Base-by-base conservation (phyloP, 1,140 invertebrate genomes). In the Chrysomallon squamiferum region DNA sequence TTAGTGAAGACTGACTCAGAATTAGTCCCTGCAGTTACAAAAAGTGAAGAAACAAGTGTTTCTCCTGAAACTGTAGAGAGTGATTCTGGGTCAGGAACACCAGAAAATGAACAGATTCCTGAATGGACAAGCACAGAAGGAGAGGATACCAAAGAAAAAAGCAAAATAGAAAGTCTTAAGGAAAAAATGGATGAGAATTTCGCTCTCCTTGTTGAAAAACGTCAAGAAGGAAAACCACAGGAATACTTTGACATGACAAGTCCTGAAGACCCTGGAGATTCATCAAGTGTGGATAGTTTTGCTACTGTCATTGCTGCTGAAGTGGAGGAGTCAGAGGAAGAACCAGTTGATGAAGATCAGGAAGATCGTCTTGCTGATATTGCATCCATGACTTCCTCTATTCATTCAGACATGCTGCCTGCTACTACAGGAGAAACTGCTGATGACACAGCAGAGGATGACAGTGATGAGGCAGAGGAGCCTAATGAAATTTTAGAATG, bases 241-340 rank as follows among this genome's bases (percentile, higher is more conserved):
- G 64, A 60, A 15, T 61, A 60, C 29, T 41, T 57, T 27, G 64
- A 66, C 47, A 43, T 49, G 32, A 29, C 56, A 22, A 68, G 66
- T 49, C 77, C 76, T 56, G 82, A 84, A 62, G 81, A 85, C 71
- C 54, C 68, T 38, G 82, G 74, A 15, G 91, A 93, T 72, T 94
- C 93, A 0, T 93, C 93, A 1, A 92, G 89, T 41, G 92, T 92
- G 78, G 94, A 95, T 82, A 95, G 94, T 32, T 96, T 95, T 87
- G 93, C 82, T 49, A 85, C 84, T 57, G 84, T 85, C 20, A 80
- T 85, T 54, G 76, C 79, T 49, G 78, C 74, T 20, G 73, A 95
- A 45, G 75, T 73, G 6, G 72, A 95, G 59, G 89, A 92, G 32
- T 90, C 93, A 76, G 91, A 93, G 76, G 90, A 93, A 78, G 89